Conservation (phyloP, 2,888 invertebrate species). For the Netelia inedita region DNA sequence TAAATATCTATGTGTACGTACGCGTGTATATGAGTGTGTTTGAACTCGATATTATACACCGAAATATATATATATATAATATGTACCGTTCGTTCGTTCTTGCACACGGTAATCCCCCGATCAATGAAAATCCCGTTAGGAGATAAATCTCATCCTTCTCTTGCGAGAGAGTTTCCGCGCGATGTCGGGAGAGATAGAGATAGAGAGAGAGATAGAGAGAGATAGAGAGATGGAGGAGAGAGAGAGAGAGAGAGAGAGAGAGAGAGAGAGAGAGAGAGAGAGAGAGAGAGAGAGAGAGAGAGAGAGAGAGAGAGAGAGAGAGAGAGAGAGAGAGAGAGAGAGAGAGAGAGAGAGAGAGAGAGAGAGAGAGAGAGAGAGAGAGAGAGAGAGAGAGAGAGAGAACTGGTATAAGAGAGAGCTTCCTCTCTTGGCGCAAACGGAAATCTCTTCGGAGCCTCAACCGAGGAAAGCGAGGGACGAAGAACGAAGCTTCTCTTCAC, state of each 20-base stretch:
- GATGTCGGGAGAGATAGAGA: not conserved
- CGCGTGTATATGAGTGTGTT: too few relatives aligned
- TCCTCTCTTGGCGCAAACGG: not conserved
- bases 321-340: not conserved
- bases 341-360: too few relatives aligned
- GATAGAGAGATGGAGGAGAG: not conserved
- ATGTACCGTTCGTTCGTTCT: conserved; percentile 1
- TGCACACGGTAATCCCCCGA: conserved; percentile 27
- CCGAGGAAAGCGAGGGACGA: not conserved
- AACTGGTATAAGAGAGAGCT: not conserved
- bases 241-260: not conserved
- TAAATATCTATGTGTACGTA: too few relatives aligned
- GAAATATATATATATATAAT: not conserved
- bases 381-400: not conserved
- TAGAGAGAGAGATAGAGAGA: not conserved
- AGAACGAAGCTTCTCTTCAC: conserved; percentile 6
- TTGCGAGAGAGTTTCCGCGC: not conserved
- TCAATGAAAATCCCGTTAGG: conserved; percentile 41
- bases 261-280: not conserved
- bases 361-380: not conserved
- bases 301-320: not conserved
- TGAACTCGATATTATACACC: too few relatives aligned
- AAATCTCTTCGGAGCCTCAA: conserved; percentile 2
- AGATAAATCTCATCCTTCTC: conserved; percentile 17
- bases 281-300: not conserved